phyloP scores from a whole-genome alignment of 2,113 vertebrate species.

The Prinia subflava region DNA sequence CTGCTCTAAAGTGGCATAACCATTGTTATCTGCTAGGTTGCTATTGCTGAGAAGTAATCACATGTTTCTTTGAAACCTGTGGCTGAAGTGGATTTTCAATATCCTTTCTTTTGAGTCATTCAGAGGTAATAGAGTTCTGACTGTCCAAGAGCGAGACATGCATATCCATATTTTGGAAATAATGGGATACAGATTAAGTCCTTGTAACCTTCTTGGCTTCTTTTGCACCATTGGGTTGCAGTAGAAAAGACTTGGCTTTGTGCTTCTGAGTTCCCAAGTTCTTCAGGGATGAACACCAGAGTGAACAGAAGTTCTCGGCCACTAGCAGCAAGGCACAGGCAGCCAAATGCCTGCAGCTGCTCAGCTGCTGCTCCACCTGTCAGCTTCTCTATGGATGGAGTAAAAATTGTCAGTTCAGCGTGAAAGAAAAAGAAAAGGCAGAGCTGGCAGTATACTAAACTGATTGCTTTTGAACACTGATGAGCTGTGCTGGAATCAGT shows the following conservation, averaged over 20 bases:
- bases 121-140: neutral
- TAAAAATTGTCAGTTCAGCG: conserved; percentile 40
- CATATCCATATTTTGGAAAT: neutral
- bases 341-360: conserved; percentile 57
- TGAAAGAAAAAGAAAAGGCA: conserved; percentile 19
- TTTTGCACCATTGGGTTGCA: neutral
- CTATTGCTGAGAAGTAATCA: neutral
- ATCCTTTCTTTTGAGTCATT: neutral
- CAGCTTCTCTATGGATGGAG: neutral
- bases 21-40: neutral
- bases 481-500: conserved; percentile 1
- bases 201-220: neutral
- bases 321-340: conserved; percentile 24
- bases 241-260: neutral
- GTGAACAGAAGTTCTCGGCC: neutral
- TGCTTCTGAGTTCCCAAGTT: neutral
- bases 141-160: neutral
- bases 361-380: conserved; percentile 62
- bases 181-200: neutral
- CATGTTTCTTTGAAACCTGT: neutral
- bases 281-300: neutral
- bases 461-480: conserved; percentile 12
- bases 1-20: neutral
- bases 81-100: neutral
- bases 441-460: neutral